Base-by-base conservation (phyloP, 2,113 vertebrate species). In the Columba janthina region DNA sequence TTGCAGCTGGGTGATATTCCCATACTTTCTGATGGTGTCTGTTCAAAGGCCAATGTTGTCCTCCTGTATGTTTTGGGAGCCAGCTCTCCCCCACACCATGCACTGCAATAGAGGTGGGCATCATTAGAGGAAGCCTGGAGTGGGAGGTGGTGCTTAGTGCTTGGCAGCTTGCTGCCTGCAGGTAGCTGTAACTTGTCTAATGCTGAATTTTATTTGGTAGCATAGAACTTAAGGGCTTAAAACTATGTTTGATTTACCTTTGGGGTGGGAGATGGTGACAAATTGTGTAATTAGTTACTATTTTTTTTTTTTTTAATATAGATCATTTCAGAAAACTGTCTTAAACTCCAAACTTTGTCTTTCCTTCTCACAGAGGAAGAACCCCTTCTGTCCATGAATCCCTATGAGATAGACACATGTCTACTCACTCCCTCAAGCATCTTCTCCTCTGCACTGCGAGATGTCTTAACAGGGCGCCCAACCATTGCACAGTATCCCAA, bases 381-480 rank as follows among this genome's bases (percentile, higher is more conserved):
- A 15, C 96, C 96, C 22, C 80, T 91, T 75, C 46, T 91, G 54
- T 74, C 96, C 15, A 51, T 89, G 90, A 93, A 95, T 80, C 91
- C 97, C 38, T 88, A 92, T 62, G 90, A 97, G 29, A 38, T 96
- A 42, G 93, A 95, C 67, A 97, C 97, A 0, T 94, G 89, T 36
- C 40, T 96, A 1, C 62, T 75, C 38, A 88, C 78, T 50, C 93
- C 96, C 14, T 85, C 93, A 0, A 80, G 85, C 1, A 11, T 14
- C 15, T n/a, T 97, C 69, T 96, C 97, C 64, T 88, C 70, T 44
- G 24, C 80, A 70, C 74, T 98, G 40, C 96, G 97, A 95, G 98
- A 97, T 26, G 94, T 98, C 65, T 93, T 98, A 90, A 98, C 97
- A 7, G 94, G 94, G 65, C 97, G 12, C 66, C 98, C 92, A 88